These are phyloP conservation scores for Tychaedon coryphoeus DNA, from an alignment of 2,113 vertebrate genomes.

Conservation along the genomic window DNA sequence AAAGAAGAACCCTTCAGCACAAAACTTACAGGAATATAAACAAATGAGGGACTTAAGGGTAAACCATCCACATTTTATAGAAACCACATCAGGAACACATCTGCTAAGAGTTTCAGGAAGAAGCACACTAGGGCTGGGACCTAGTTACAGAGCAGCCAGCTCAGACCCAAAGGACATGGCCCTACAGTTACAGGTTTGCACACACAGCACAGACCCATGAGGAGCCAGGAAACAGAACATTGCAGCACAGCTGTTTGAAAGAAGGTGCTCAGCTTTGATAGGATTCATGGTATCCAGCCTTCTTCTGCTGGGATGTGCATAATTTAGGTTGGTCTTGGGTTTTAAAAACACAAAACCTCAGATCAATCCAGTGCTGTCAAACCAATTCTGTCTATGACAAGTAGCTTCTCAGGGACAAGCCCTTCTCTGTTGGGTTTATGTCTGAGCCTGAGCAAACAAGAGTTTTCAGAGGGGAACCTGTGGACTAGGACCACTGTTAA, in stretches of 20 bases:
- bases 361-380: background rate
- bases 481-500: background rate
- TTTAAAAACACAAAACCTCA: background rate
- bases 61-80: background rate
- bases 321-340: background rate
- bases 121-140: accelerated
- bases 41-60: background rate
- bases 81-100: background rate
- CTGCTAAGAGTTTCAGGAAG: background rate
- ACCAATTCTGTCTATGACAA: background rate
- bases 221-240: background rate
- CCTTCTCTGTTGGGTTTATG: background rate
- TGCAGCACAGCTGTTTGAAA: background rate
- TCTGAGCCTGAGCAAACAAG: background rate
- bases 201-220: background rate
- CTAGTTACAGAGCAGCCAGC: background rate
- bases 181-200: background rate
- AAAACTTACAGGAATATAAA: background rate
- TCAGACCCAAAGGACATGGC: background rate
- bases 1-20: background rate
- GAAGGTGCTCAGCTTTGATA: background rate
- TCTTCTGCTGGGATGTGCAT: background rate
- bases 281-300: background rate
- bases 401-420: background rate
- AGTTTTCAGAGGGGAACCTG: background rate